Evolutionary conservation across 2,888 invertebrate genomes (phyloP).

Genomic region (Habrosyne pyritoides): DNA sequence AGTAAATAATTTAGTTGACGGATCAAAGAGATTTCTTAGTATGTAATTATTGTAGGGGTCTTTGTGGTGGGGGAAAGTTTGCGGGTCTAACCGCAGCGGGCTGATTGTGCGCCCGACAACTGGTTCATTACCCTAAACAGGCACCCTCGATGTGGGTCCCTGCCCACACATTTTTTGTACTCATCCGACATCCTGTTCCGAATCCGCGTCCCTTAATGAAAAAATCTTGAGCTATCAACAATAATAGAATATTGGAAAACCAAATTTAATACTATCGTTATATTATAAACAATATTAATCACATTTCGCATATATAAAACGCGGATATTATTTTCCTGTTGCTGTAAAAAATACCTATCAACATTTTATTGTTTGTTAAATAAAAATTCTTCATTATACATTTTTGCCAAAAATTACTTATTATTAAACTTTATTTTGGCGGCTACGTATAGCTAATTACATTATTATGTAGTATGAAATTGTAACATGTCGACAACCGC

Average conservation of each 20-base stretch:
- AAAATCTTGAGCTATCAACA: not conserved
- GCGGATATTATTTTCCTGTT: not conserved
- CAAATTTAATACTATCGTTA: not conserved
- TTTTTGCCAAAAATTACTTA: too few species aligned
- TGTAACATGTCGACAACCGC: too few species aligned
- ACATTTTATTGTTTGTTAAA: too few species aligned
- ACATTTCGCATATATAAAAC: too few species aligned
- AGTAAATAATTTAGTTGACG: conserved; percentile 42
- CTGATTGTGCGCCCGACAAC: conserved; percentile 9
- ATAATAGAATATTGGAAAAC: not conserved
- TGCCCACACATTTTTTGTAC: not conserved
- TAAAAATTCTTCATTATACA: too few species aligned
- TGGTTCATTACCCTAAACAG: conserved; percentile 7
- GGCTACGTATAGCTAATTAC: too few species aligned
- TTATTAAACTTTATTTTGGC: too few species aligned
- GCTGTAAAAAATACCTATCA: too few species aligned
- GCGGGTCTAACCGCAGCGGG: conserved; percentile 20
- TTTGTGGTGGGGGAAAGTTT: conserved; percentile 21
- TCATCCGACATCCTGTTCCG: not conserved
- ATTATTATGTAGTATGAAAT: too few species aligned
- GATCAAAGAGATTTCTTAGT: conserved; percentile 50
- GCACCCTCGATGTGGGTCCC: conserved; percentile 2
- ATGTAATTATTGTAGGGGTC: conserved; percentile 24
- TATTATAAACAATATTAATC: too few species aligned
- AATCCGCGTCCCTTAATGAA: not conserved